These are phyloP conservation scores for Alosa sapidissima DNA, from an alignment of 2,797 vertebrate genomes.

Conservation along the genomic window DNA sequence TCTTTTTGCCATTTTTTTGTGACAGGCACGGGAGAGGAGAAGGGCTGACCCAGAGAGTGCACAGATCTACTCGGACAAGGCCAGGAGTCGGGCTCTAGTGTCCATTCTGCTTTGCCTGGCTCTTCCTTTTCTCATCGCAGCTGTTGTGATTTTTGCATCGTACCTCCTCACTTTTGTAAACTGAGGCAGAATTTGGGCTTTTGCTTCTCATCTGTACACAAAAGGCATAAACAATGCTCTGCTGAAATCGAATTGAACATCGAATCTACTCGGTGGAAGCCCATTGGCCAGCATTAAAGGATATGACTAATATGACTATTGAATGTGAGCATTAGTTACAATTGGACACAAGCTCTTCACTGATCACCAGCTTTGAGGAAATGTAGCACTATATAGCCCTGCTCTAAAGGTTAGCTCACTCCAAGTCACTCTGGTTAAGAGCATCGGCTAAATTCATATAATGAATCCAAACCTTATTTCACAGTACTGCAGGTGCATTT, in stretches of 20 bases:
- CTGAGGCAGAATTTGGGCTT: conserved; percentile 52
- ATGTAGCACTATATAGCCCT: too few species aligned
- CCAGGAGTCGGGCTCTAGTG: conserved; percentile 61
- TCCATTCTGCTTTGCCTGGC: conserved; percentile 65
- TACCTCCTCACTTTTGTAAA: conserved; percentile 73
- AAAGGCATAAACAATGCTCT: not conserved
- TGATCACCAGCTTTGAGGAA: too few species aligned
- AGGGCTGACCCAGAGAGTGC: conserved; percentile 33
- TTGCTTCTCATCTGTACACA: not conserved
- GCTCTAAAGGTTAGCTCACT: too few species aligned
- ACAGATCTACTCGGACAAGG: conserved; percentile 47
- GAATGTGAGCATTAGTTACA: not conserved
- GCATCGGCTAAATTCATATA: too few species aligned
- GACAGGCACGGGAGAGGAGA: not conserved
- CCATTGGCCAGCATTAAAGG: not conserved
- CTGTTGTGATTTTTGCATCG: conserved; percentile 68
- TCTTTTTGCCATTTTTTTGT: not conserved
- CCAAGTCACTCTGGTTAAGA: too few species aligned
- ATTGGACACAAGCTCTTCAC: not conserved
- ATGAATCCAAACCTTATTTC: too few species aligned
- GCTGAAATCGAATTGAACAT: not conserved
- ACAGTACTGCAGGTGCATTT: too few species aligned
- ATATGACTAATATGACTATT: not conserved
- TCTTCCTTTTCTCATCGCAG: conserved; percentile 55
- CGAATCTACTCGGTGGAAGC: not conserved